phyloP scores from a whole-genome alignment of 2,797 vertebrate species.

The Chaunax sp. region DNA sequence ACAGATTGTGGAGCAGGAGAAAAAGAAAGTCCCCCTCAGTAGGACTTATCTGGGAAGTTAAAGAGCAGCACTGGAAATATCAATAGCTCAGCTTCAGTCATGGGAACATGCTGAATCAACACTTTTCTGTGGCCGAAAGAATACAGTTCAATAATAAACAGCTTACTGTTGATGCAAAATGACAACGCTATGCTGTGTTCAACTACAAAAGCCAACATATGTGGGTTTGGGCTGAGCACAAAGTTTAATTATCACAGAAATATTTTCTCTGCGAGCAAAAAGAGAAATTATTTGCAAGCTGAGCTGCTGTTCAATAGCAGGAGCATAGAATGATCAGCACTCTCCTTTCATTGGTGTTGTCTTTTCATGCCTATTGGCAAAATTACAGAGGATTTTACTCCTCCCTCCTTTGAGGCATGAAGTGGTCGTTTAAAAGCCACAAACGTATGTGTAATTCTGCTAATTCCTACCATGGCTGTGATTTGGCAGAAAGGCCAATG shows the following conservation, averaged over 20 bases:
- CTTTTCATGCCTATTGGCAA: constrained; percentile 37
- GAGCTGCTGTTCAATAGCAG: constrained; percentile 15
- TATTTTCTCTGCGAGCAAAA: constrained; percentile 32
- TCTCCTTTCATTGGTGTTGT: constrained; percentile 38
- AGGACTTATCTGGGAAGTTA: constrained; percentile 62
- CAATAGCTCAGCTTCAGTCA: constrained; percentile 72
- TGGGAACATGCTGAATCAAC: constrained; percentile 67
- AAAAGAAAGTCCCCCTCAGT: constrained; percentile 57
- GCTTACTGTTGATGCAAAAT: constrained; percentile 63
- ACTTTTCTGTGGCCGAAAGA: constrained; percentile 70
- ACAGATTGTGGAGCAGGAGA: constrained; percentile 47
- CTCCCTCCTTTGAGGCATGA: constrained; percentile 44
- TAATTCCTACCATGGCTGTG: constrained; percentile 51
- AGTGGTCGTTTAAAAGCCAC: constrained; percentile 65
- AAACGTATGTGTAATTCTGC: constrained; percentile 52
- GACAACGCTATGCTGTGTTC: constrained; percentile 46
- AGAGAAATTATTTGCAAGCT: constrained; percentile 13
- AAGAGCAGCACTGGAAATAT: constrained; percentile 70
- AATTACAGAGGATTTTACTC: constrained; percentile 49
- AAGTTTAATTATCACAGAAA: constrained; percentile 43
- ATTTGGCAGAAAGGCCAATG: constrained; percentile 61
- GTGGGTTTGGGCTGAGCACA: constrained; percentile 9
- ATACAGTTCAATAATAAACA: constrained; percentile 74
- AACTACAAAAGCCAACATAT: constrained; percentile 47
- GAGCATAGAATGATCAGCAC: constrained; percentile 12